phyloP scores from a whole-genome alignment of 2,888 invertebrate genomes.

The Trachelus troglodyta region DNA sequence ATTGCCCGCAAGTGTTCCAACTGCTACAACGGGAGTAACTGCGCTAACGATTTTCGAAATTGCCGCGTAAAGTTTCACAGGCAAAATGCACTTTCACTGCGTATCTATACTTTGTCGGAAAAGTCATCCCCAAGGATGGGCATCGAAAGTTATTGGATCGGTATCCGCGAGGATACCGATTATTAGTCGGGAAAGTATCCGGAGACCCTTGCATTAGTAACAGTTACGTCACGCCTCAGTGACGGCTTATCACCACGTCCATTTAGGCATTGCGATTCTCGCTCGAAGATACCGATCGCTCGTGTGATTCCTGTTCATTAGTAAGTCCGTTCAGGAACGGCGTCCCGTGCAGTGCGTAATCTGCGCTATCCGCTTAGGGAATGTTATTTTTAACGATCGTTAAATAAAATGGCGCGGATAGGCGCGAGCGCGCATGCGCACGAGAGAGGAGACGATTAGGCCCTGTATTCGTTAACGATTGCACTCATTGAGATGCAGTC shows the following conservation, averaged over 20 bases:
- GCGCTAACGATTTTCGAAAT: not conserved
- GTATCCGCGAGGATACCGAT: not conserved
- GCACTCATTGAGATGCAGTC: not conserved
- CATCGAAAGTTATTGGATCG: not conserved
- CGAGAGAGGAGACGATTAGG: not conserved
- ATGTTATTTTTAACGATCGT: not conserved
- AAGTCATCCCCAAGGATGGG: not conserved
- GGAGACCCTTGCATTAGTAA: not conserved
- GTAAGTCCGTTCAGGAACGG: not conserved
- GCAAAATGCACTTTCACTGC: not conserved
- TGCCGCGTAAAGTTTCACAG: not conserved
- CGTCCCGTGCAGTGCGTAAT: not conserved
- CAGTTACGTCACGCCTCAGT: not conserved
- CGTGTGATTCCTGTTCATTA: not conserved
- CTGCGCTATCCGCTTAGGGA: not conserved
- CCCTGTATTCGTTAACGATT: not conserved
- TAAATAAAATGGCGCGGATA: not conserved
- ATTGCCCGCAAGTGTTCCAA: not conserved
- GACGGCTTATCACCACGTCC: not conserved
- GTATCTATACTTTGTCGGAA: not conserved
- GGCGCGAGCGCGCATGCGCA: not conserved
- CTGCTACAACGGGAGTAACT: not conserved
- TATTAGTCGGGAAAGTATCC: not conserved
- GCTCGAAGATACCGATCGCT: not conserved
- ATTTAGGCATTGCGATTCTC: not conserved